Evolutionary conservation across 2,113 vertebrate genomes (phyloP).

Genomic region (Chloropsis hardwickii): DNA sequence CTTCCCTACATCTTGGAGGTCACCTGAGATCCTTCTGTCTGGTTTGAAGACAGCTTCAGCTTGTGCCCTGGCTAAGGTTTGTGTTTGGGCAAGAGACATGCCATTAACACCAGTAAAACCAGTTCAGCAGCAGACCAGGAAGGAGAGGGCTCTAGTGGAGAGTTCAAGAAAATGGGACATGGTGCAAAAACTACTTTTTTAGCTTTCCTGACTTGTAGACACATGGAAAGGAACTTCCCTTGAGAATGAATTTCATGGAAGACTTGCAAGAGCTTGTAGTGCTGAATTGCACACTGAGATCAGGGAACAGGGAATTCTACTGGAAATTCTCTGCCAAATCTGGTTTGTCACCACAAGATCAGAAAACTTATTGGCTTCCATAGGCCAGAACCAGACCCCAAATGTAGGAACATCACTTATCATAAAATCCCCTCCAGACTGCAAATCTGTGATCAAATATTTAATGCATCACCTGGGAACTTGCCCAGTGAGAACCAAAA

Average conservation of each 20-base stretch:
- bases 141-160: background rate
- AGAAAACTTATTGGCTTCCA: background rate
- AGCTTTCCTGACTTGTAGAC: background rate
- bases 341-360: background rate
- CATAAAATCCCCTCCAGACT: background rate
- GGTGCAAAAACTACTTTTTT: background rate
- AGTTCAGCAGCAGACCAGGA: background rate
- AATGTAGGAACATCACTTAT: background rate
- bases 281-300: background rate
- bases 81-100: background rate
- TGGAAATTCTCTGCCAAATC: background rate
- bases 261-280: background rate
- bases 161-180: background rate
- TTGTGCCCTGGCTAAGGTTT: background rate
- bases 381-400: background rate
- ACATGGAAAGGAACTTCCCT: background rate
- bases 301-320: background rate
- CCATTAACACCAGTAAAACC: background rate
- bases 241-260: background rate
- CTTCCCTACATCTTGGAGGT: background rate
- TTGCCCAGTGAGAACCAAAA: background rate
- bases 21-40: background rate
- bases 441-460: conserved; percentile 9
- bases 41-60: background rate
- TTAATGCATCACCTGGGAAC: conserved; percentile 32